Conservation (phyloP, 2,888 invertebrate genomes). For the Sinohyriopsis cumingii region DNA sequence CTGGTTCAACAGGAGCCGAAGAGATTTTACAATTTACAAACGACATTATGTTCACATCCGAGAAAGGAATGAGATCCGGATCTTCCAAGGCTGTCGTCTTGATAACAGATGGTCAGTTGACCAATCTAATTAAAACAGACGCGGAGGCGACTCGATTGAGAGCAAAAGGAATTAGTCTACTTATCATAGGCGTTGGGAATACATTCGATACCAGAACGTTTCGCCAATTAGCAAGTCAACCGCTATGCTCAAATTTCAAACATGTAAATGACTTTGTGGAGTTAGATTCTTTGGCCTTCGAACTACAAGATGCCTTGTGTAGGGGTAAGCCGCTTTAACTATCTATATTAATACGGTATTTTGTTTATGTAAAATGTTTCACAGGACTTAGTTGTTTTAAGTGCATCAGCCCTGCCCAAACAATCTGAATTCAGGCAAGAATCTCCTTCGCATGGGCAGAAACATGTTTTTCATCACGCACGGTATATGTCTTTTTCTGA, state of each 20-base stretch:
- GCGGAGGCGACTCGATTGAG: no score
- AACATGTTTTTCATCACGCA: no score
- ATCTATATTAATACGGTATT: neutral
- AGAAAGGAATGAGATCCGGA: slow-evolving; percentile 19
- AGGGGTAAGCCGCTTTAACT: slow-evolving; percentile 11
- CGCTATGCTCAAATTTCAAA: slow-evolving; percentile 17
- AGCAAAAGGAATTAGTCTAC: no score
- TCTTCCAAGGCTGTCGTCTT: slow-evolving; percentile 27
- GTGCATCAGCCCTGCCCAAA: slow-evolving; percentile 14
- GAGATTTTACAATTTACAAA: slow-evolving; percentile 33
- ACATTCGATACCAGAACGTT: no score
- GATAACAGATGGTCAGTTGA: slow-evolving; percentile 18
- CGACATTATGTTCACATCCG: slow-evolving; percentile 28
- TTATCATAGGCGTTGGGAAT: no score
- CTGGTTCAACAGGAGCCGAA: slow-evolving; percentile 35
- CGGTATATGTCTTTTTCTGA: no score
- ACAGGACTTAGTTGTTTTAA: neutral
- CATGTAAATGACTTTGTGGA: slow-evolving; percentile 7
- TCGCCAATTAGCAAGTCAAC: slow-evolving; percentile 9
- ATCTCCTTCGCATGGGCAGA: no score
- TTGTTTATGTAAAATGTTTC: neutral
- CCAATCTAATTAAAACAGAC: no score
- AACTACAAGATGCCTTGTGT: slow-evolving; percentile 14
- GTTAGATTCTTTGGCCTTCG: slow-evolving; percentile 9
- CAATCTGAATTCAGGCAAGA: no score